Percentiles rank a stretch among this genome's conserved stretches.
phyloP scores from a whole-genome alignment of 2,888 invertebrate species.

The Tinea pellionella region DNA sequence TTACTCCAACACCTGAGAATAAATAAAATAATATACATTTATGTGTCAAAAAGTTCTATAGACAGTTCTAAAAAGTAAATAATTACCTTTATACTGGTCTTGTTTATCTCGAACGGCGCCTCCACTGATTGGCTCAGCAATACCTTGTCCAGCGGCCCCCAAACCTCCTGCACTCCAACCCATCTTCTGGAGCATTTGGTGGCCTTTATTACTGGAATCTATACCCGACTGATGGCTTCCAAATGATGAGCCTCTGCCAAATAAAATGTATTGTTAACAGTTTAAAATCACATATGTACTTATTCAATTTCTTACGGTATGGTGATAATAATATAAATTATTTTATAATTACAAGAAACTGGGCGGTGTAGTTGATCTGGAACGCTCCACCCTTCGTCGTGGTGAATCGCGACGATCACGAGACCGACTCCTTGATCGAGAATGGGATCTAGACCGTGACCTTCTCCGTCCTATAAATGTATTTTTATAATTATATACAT shows the following conservation, averaged over 20 bases:
- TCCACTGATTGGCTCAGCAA: slow-evolving; percentile 92
- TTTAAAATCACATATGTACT: too few species aligned
- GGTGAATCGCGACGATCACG: slow-evolving; percentile 47
- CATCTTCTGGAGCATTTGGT: slow-evolving; percentile 97
- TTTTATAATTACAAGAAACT: slow-evolving; percentile 75
- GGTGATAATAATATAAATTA: neutral
- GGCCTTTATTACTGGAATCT: slow-evolving; percentile 94
- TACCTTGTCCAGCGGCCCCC: slow-evolving; percentile 95
- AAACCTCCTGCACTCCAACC: slow-evolving; percentile 97
- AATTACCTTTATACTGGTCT: slow-evolving; percentile 86
- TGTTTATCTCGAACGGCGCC: slow-evolving; percentile 90
- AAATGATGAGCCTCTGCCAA: slow-evolving; percentile 28
- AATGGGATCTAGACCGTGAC: slow-evolving; percentile 39
- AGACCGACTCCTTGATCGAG: slow-evolving; percentile 21
- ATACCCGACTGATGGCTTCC: slow-evolving; percentile 70
- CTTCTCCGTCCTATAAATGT: slow-evolving; percentile 36
- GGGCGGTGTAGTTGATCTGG: slow-evolving; percentile 71
- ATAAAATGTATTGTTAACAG: too few species aligned
- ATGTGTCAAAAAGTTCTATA: neutral
- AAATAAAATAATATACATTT: neutral
- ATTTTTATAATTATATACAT: too few species aligned
- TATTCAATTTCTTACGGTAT: neutral
- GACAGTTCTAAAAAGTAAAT: neutral
- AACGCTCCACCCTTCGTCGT: slow-evolving; percentile 46
- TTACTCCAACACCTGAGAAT: slow-evolving; percentile 87